Evolutionary conservation across 1,140 invertebrate genomes (phyloP).

Genomic region (Muscidifurax raptorellus): DNA sequence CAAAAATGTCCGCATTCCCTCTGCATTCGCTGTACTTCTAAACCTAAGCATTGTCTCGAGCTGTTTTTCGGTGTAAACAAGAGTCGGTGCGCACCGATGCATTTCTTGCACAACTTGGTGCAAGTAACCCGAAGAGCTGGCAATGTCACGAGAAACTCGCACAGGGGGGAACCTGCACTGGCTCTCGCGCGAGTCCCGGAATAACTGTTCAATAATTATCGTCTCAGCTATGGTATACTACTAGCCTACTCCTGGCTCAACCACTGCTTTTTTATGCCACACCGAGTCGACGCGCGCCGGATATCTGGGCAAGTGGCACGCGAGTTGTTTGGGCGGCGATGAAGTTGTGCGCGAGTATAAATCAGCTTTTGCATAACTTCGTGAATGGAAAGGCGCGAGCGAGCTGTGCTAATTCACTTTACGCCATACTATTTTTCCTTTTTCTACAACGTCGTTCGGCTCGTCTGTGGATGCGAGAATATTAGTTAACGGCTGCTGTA

Average conservation of each 20-base stretch:
- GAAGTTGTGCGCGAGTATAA: neutral
- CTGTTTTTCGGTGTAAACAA: neutral
- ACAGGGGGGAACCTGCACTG: constrained; percentile 31
- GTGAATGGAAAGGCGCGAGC: neutral
- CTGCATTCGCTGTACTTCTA: too few relatives aligned
- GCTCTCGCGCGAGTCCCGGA: constrained; percentile 26
- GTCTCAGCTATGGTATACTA: too few relatives aligned
- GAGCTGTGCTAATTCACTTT: too few relatives aligned
- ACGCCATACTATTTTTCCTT: too few relatives aligned
- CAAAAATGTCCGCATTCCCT: too few relatives aligned
- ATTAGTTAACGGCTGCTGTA: too few relatives aligned
- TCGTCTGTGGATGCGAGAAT: too few relatives aligned
- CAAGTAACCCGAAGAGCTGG: too few relatives aligned
- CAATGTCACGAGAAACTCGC: neutral
- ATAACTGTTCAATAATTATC: constrained; percentile 49
- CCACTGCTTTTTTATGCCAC: neutral
- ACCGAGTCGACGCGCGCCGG: neutral
- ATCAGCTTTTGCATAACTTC: neutral
- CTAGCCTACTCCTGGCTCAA: neutral
- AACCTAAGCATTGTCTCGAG: too few relatives aligned
- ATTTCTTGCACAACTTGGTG: too few relatives aligned
- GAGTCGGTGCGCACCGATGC: too few relatives aligned
- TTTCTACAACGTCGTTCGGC: too few relatives aligned
- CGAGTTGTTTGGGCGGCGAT: neutral
- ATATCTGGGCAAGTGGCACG: neutral